A percentile compares a stretch with the other conserved stretches of the same genome.
These are phyloP conservation scores for Trichomalopsis sarcophagae DNA, from an alignment of 1,140 invertebrate species.

Conservation along the genomic window DNA sequence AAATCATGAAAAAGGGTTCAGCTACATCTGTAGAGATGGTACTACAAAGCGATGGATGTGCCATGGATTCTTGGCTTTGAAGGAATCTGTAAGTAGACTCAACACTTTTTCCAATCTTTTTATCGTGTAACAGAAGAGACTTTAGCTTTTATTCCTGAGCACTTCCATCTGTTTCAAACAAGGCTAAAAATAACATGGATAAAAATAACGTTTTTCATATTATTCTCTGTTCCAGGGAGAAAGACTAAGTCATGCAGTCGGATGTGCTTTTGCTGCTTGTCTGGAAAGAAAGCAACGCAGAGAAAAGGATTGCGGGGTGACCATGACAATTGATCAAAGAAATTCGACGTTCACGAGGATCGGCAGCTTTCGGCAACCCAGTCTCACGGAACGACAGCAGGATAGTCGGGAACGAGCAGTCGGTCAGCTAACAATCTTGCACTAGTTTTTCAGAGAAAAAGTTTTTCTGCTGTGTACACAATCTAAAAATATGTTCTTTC, in stretches of 20 bases:
- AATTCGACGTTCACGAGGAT: slow-evolving; percentile 95
- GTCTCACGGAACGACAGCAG: slow-evolving; percentile 86
- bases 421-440: slow-evolving; percentile 58
- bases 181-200: neutral
- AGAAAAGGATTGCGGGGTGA: slow-evolving; percentile 96
- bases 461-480: neutral
- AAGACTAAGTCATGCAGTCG: slow-evolving; percentile 97
- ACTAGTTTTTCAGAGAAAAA: neutral
- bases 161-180: neutral
- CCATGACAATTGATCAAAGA: slow-evolving; percentile 95
- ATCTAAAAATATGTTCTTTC: neutral
- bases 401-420: slow-evolving; percentile 70
- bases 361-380: slow-evolving; percentile 91
- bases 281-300: slow-evolving; percentile 97
- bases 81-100: slow-evolving; percentile 85
- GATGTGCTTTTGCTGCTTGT: slow-evolving; percentile 99
- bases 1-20: slow-evolving; percentile 98
- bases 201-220: neutral
- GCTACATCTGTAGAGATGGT: slow-evolving; percentile 92
- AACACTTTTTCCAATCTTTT: neutral
- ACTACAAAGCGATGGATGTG: slow-evolving; percentile 98
- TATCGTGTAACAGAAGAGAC: neutral
- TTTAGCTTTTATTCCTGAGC: neutral
- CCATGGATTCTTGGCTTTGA: slow-evolving; percentile 97
- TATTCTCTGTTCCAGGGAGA: slow-evolving; percentile 84